A percentile compares a stretch with the other conserved stretches of the same genome.
phyloP scores from a whole-genome alignment of 2,888 invertebrate species.

The Hydroisotoma schaefferi region DNA sequence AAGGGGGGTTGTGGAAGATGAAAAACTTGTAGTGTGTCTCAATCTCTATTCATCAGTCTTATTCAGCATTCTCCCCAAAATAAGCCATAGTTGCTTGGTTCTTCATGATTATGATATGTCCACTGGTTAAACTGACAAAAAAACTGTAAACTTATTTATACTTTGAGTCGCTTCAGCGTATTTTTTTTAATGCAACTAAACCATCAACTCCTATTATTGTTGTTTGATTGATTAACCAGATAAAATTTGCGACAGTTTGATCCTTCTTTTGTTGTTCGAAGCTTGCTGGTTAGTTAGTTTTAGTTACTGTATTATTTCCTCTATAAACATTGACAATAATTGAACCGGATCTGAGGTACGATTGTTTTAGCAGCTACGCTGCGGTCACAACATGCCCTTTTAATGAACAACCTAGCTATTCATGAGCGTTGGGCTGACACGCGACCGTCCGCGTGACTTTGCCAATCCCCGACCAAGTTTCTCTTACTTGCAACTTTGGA shows the following conservation, averaged over 20 bases:
- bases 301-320: background rate
- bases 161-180: no score
- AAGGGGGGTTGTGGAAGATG: no score
- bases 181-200: background rate
- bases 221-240: conserved; percentile 33
- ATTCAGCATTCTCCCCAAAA: no score
- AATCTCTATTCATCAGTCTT: no score
- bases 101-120: no score
- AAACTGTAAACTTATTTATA: no score
- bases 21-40: no score
- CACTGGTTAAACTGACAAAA: no score
- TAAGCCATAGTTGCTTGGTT: no score
- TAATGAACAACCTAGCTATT: conserved; percentile 23
- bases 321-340: conserved; percentile 12
- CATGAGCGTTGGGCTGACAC: conserved; percentile 6
- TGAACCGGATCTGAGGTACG: conserved; percentile 8
- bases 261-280: background rate
- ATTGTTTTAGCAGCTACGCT: conserved; percentile 15
- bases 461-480: no score
- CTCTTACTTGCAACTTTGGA: no score
- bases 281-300: no score
- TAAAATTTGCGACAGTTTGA: conserved; percentile 33
- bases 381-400: conserved; percentile 28
- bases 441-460: conserved; percentile 14
- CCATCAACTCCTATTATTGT: background rate